phyloP scores from a whole-genome alignment of 2,797 vertebrate genomes.

The Sebastes reedi region DNA sequence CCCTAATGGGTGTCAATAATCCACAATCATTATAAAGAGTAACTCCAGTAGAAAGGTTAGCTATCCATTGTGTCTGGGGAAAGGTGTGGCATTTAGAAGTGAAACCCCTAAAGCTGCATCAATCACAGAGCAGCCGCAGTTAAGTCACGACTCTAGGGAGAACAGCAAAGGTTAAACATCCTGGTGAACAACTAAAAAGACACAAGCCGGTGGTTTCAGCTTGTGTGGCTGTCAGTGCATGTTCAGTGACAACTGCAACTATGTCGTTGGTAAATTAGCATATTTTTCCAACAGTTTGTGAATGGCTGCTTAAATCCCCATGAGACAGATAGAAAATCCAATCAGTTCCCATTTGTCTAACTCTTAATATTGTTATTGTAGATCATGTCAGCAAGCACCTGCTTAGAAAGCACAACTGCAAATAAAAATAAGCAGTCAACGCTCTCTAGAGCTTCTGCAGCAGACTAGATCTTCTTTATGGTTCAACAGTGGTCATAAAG shows the following conservation, averaged over 20 bases:
- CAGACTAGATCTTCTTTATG: constrained; percentile 46
- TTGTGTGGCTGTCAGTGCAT: background rate
- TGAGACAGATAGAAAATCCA: constrained; percentile 36
- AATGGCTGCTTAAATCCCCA: constrained; percentile 18
- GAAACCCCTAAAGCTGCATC: constrained; percentile 58
- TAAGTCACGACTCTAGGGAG: constrained; percentile 46
- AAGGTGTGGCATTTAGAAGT: constrained; percentile 71
- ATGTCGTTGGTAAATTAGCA: constrained; percentile 16
- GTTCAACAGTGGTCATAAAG: constrained; percentile 36
- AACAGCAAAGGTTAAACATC: constrained; percentile 66
- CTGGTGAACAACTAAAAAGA: constrained; percentile 37
- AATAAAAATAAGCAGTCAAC: constrained; percentile 53
- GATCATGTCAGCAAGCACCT: constrained; percentile 50
- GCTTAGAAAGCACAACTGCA: constrained; percentile 33
- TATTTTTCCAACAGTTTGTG: background rate
- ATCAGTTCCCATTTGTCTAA: constrained; percentile 52
- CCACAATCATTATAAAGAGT: constrained; percentile 72
- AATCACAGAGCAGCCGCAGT: constrained; percentile 49
- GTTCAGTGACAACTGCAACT: constrained; percentile 24
- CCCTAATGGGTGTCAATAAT: constrained; percentile 75
- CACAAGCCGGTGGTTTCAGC: constrained; percentile 1
- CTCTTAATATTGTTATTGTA: constrained; percentile 37
- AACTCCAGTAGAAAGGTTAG: constrained; percentile 68
- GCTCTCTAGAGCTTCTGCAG: constrained; percentile 24
- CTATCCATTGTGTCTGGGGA: constrained; percentile 50